Evolutionary conservation across 2,797 vertebrate species (phyloP), one percentile per base, ranked within the genome.

Genomic region (Rhynchotus rufescens): DNA sequence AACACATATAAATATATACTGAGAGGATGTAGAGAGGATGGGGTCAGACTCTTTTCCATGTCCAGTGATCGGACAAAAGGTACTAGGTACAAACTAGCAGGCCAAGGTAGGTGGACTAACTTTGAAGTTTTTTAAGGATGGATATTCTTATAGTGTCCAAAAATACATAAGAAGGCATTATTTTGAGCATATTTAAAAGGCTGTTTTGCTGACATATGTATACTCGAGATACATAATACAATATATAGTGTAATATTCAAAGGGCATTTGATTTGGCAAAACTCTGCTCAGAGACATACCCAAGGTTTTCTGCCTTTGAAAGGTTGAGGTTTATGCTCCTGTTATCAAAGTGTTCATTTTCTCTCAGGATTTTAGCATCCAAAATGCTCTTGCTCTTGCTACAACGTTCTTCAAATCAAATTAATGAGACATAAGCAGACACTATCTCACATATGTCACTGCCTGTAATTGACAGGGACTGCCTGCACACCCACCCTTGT

Each of bases 331-430:
- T 95, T 92, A 93, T 92, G 72, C 42, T 92, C 59, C 65, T 89
- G 28, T 95, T 96, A 92, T 87, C 81, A 72, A 67, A 47, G 40
- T 66, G 71, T 80, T 96, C 69, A 86, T 95, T 85, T 91, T 92
- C 91, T 93, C 80, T 44, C 87, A 56, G 66, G 82, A 72, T 95
- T 96, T 97, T 77, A 95, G 80, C 54, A 90, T 92, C 90, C 61
- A 84, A 68, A 92, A 65, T 75, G 89, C 80, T 92, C 85, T 84
- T 84, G 42, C 34, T 79, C 36, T 36, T 36, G 36, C 36, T 36
- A 66, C 0, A 0, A 42, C 26, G 45, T 72, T 72, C 77, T 79
- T 97, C 87, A 82, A 90, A 96, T 96, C 91, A 96, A 95, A 94
- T 76, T 80, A 94, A 96, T 73, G 92, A 95, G 82, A 94, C 78